Conservation (phyloP, 2,113 vertebrate genomes). For the Pseudolaguvia tuberculata region DNA sequence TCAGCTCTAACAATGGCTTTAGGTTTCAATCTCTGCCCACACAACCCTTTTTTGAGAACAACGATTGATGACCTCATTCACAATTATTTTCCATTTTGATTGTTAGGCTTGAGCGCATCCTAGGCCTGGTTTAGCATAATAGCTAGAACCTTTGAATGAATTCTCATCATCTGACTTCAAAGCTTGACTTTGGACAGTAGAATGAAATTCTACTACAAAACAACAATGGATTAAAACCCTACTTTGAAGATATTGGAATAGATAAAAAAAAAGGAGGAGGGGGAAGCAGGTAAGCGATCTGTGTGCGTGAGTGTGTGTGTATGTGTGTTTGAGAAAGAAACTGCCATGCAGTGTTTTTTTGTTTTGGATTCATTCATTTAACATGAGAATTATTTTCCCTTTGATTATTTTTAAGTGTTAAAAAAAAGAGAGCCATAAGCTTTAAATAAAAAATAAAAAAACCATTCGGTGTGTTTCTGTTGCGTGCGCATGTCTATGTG, state of each 20-base stretch:
- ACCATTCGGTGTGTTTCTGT: constrained; percentile 50
- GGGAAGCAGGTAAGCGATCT: constrained; percentile 46
- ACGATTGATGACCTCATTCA: constrained; percentile 28
- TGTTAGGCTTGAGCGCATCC: constrained; percentile 47
- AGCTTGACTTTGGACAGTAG: constrained; percentile 63
- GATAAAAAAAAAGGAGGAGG: constrained; percentile 57
- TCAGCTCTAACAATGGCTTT: constrained; percentile 32
- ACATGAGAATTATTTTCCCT: constrained; percentile 62
- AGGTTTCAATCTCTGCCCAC: constrained; percentile 44
- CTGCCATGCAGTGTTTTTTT: constrained; percentile 70
- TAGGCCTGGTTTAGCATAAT: constrained; percentile 44
- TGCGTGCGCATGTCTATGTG: constrained; percentile 59
- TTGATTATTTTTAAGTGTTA: constrained; percentile 56
- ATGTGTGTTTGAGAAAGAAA: constrained; percentile 55
- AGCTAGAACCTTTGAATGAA: constrained; percentile 57
- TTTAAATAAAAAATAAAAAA: constrained; percentile 35
- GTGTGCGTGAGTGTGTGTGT: constrained; percentile 47
- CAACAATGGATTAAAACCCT: constrained; percentile 65
- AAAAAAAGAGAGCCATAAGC: constrained; percentile 58
- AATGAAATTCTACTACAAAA: constrained; percentile 64
- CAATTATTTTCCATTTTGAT: constrained; percentile 42
- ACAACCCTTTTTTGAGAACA: constrained; percentile 38
- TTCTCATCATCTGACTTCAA: constrained; percentile 60
- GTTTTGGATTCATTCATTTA: constrained; percentile 64
- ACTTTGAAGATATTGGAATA: constrained; percentile 65